These are phyloP conservation scores for Boulengeromyrus knoepffleri DNA, from an alignment of 2,113 vertebrate species.

Conservation along the genomic window DNA sequence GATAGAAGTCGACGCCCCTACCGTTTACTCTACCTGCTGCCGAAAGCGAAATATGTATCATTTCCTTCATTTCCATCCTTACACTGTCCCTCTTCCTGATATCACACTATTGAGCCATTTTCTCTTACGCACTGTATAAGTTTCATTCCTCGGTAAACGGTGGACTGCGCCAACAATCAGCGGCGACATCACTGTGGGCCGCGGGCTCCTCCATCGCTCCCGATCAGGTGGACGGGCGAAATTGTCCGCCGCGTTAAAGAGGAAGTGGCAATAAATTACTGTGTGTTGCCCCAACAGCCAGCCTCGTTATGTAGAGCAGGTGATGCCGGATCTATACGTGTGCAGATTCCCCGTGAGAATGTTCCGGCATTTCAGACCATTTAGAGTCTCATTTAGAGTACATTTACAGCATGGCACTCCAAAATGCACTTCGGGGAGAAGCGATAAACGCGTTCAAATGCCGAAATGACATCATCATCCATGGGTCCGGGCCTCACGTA, in stretches of 20 bases:
- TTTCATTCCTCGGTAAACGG: background rate
- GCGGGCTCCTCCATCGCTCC: background rate
- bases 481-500: background rate
- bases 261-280: slow-evolving; percentile 4
- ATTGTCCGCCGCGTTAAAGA: background rate
- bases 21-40: background rate
- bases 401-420: background rate
- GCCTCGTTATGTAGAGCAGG: slow-evolving; percentile 11
- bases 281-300: background rate
- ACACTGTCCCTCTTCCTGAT: background rate
- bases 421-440: background rate
- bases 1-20: background rate
- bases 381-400: slow-evolving; percentile 4
- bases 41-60: background rate
- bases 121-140: background rate
- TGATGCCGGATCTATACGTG: background rate
- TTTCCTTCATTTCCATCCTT: background rate
- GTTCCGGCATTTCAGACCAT: slow-evolving; percentile 1
- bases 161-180: background rate
- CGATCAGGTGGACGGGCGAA: background rate
- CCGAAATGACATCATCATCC: background rate
- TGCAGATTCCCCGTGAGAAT: background rate
- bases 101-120: background rate
- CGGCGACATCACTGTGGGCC: background rate
- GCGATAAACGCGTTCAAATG: background rate